Evolutionary conservation across 2,888 invertebrate genomes (phyloP).

Genomic region (Stenchaetothrips biformis): DNA sequence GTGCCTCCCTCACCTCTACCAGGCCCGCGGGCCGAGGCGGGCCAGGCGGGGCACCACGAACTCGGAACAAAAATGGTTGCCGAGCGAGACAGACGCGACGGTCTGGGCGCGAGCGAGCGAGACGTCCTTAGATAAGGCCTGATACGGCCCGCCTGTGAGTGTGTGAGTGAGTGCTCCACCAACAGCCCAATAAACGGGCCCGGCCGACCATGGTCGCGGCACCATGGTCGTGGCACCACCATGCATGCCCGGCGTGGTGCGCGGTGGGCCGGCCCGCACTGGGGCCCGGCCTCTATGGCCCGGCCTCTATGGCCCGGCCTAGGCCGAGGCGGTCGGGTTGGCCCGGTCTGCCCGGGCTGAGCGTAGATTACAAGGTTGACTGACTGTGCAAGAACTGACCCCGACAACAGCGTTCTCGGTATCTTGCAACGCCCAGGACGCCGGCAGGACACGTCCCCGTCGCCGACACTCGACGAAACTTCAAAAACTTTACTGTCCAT

Average conservation of each 20-base stretch:
- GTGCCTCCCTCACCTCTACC: constrained; percentile 8
- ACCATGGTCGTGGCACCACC: no score
- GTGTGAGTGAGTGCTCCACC: no score
- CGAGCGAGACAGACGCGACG: neutral
- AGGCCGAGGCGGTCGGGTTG: neutral
- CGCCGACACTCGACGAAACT: neutral
- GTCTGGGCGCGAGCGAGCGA: neutral
- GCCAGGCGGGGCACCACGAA: neutral
- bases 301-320: no score
- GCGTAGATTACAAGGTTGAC: constrained; percentile 15
- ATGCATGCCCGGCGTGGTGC: neutral
- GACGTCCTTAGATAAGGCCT: no score
- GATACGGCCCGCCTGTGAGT: neutral
- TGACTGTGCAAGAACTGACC: constrained; percentile 24
- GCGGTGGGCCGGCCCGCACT: neutral
- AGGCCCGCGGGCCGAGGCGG: neutral
- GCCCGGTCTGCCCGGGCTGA: neutral
- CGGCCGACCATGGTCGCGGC: no score
- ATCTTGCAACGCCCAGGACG: neutral
- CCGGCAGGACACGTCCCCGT: neutral
- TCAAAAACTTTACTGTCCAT: neutral
- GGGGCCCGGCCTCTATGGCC: neutral
- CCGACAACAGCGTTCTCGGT: neutral
- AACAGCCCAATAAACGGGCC: no score
- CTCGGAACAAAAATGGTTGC: neutral